Base-by-base conservation (phyloP, 2,888 invertebrate genomes). In the Digitonthophagus gazella region DNA sequence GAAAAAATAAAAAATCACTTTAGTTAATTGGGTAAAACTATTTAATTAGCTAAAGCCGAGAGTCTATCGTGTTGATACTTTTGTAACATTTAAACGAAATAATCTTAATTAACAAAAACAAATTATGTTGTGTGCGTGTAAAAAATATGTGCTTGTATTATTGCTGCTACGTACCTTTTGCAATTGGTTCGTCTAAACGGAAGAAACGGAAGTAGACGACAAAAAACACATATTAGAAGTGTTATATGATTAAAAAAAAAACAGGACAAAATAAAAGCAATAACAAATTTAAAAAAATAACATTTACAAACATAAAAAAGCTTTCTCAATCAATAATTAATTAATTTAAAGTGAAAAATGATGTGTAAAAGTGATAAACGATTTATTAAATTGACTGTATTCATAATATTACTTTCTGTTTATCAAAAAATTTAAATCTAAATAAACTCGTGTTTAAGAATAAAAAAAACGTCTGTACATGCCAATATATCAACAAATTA, bases 1-100 rank as follows among this genome's bases (percentile, higher is more conserved):
- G 61, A 56, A 67, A 67, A 67, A 67, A 67, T 63, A 63, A 64
- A 56, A 67, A 67, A 55, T 64, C 20, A 67, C 56, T 63, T 67
- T 65, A n/a, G 19, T 44, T 11, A 44, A 44, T 6, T 22, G 3
- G 6, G 6, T 22, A 22, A 22, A 22, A 22, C 22, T 3, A 22
- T 22, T 22, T 22, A 22, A 3, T 3, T 22, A 4, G 22, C 6
- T 22, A 22, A 22, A 22, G 11, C 11, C 2, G 28, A 44, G 28
- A 44, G 28, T 44, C 28, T 44, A 44, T 8, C 6, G 11, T 2
- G 28, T 44, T 44, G 3, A 8, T 44, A 11, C 11, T 44, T 44
- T 44, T 44, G 28, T 44, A 44, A 44, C 28, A 44, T 8, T 8
- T 11, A 5, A 44, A 22, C 22, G 6, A 22, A 22, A 22, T 8